phyloP scores from a whole-genome alignment of 1,140 invertebrate genomes.

The Dreissena polymorpha region DNA sequence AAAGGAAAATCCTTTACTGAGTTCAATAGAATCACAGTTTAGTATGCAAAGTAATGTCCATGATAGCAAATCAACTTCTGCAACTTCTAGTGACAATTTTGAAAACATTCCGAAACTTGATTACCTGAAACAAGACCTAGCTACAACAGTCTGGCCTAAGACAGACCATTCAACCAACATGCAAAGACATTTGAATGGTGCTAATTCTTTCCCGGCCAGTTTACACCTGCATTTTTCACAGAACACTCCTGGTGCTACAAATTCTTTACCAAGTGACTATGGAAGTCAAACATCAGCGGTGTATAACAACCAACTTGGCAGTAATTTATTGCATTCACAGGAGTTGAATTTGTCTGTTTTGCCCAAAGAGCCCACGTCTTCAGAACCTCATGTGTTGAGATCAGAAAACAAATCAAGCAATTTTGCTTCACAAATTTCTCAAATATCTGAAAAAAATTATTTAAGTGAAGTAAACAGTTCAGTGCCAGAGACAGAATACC shows the following conservation, averaged over 20 bases:
- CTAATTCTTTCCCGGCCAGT: slow-evolving; percentile 37
- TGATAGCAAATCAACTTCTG: not conserved
- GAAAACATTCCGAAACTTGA: slow-evolving; percentile 44
- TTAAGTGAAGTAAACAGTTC: too few species aligned
- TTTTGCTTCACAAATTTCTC: too few species aligned
- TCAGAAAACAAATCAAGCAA: too few species aligned
- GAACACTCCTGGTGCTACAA: not conserved
- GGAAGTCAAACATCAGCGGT: not conserved
- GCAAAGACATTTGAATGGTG: not conserved
- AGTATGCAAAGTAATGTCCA: not conserved
- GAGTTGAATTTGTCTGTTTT: too few species aligned
- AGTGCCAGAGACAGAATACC: too few species aligned
- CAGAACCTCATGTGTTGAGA: too few species aligned
- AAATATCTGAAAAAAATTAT: too few species aligned
- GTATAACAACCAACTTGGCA: not conserved
- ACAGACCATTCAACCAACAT: not conserved
- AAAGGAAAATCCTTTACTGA: slow-evolving; percentile 35
- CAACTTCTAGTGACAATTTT: slow-evolving; percentile 6
- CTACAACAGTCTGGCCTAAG: slow-evolving; percentile 2
- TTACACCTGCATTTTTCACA: slow-evolving; percentile 15
- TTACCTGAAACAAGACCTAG: slow-evolving; percentile 36
- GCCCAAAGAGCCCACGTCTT: too few species aligned
- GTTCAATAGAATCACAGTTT: slow-evolving; percentile 38
- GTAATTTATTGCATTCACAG: too few species aligned
- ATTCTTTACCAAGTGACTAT: slow-evolving; percentile 43